Percentiles rank a stretch among this genome's conserved stretches.
These are phyloP conservation scores for Bradypodion ventrale DNA, from an alignment of 2,797 vertebrate species.

Conservation along the genomic window DNA sequence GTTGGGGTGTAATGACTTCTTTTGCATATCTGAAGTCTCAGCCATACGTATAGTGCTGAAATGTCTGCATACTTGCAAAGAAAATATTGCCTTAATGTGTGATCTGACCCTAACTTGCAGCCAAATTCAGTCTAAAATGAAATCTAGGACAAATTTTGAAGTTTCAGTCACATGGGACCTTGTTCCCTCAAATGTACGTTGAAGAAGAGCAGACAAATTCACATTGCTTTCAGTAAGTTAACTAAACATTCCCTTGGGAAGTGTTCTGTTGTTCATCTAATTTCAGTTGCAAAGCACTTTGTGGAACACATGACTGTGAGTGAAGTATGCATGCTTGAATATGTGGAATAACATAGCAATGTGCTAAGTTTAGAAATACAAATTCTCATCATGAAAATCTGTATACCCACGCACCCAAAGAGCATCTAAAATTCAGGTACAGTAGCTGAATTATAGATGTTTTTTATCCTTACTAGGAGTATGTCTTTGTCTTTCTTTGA, in stretches of 20 bases:
- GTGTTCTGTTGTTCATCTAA: not conserved
- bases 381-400: not conserved
- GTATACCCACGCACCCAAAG: not conserved
- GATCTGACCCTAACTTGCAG: not conserved
- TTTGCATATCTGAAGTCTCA: no score
- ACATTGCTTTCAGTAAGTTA: not conserved
- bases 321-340: not conserved
- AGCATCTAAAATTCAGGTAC: not conserved
- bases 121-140: not conserved
- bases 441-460: not conserved
- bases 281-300: not conserved
- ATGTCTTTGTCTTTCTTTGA: not conserved
- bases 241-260: not conserved
- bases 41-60: no score
- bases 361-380: not conserved
- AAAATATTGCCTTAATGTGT: no score
- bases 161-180: not conserved
- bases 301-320: not conserved
- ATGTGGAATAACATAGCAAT: no score
- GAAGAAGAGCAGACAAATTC: not conserved
- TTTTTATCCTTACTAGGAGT: not conserved
- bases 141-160: not conserved
- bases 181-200: not conserved
- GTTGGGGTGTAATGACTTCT: no score
- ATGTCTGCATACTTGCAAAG: no score